Evolutionary conservation across 64 coral and sea anemone species (phyloP).

Genomic region (Platygyra sinensis): DNA sequence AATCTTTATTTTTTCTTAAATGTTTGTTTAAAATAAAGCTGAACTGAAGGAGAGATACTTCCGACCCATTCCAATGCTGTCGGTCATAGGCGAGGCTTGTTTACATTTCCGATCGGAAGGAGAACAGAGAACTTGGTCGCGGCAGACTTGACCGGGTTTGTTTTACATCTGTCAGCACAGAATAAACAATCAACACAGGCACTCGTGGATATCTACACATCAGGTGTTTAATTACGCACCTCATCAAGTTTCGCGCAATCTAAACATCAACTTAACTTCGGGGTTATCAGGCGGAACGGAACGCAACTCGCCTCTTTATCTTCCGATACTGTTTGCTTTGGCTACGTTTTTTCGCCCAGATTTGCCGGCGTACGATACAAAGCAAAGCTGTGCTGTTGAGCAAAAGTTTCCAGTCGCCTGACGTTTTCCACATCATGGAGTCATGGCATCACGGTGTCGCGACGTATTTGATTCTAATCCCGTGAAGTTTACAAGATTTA

Average conservation of each 20-base stretch:
- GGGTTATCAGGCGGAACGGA: neutral
- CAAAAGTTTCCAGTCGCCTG: neutral
- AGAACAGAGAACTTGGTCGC: neutral
- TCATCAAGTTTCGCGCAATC: slow-evolving; percentile 34
- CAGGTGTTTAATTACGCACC: neutral
- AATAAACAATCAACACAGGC: neutral
- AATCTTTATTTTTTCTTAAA: too few species aligned
- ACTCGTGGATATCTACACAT: slow-evolving; percentile 18
- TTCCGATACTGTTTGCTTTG: neutral
- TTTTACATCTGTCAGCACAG: neutral
- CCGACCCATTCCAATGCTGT: neutral
- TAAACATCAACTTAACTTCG: neutral
- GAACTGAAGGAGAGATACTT: neutral
- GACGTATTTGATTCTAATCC: neutral
- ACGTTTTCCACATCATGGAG: neutral
- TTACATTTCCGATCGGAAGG: neutral
- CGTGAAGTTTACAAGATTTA: neutral
- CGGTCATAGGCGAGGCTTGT: neutral
- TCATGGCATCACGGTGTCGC: neutral
- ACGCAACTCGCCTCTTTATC: neutral
- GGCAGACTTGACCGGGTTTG: neutral
- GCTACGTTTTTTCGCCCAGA: neutral
- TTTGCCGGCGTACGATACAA: neutral
- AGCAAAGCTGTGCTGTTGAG: neutral
- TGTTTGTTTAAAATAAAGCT: too few species aligned